Evolutionary conservation across 2,797 vertebrate genomes (phyloP), one percentile per base, ranked within the genome.

Genomic region (Cuniculus paca): DNA sequence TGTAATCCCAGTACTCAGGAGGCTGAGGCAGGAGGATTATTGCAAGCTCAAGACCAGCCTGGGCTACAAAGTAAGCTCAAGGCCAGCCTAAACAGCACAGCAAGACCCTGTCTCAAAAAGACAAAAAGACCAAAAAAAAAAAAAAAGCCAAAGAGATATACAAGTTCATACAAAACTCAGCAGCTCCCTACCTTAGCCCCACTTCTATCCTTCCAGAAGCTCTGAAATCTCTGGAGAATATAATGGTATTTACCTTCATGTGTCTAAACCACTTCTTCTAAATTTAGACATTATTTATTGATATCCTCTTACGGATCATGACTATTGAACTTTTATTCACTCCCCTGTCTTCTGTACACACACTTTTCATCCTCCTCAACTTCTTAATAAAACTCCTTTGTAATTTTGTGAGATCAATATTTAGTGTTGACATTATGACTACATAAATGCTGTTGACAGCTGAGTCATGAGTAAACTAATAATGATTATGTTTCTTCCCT

Each of bases 401-500:
- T 28, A 61, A 86, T 82, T 92, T 88, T 75, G 5, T 84, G 88
- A 70, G n/a, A 50, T 95, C 82, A 13, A 34, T 90, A 68, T 42
- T 68, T 56, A 54, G 5, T 95, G 58, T 92, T 94, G 92, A 88
- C 90, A 93, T 94, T 74, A 85, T 8, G 11, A 81, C 78, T 92
- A 34, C 26, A 34, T 72, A 78, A 90, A 88, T 0, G 1, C 81
- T 94, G 24, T 54, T 85, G n/a, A 65, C 65, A 74, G 54, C 31
- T 88, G 78, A 97, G 78, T 90, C 17, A 52, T 86, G 45, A 95
- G 58, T 74, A 80, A 61, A 72, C 13, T 45, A 81, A 93, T 89
- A 56, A 85, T 80, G 63, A 77, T 61, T 68, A 48, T 75, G 93
- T 92, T 97, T 96, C 90, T 92, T 95, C 90, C 52, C 78, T 50